Conservation (phyloP, 1,140 invertebrate species). For the Phenacoccus solenopsis region DNA sequence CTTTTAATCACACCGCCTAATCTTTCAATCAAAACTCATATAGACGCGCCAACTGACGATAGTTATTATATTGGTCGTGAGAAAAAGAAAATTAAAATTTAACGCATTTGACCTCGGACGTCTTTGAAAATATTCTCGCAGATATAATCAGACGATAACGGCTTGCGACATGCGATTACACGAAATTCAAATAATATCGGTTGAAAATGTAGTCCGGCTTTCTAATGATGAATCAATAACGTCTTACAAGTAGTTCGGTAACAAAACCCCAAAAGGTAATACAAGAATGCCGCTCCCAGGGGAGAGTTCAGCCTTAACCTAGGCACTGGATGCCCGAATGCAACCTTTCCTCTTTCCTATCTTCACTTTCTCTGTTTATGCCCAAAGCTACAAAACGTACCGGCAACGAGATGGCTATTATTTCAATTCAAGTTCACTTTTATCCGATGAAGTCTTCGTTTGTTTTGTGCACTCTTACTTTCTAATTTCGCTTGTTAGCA, state of each 20-base stretch:
- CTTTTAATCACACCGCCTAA: too few relatives aligned
- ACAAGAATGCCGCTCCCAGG: slow-evolving; percentile 11
- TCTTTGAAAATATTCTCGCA: too few relatives aligned
- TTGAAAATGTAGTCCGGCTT: slow-evolving; percentile 5
- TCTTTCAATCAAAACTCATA: too few relatives aligned
- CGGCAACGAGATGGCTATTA: slow-evolving; percentile 11
- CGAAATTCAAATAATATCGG: not conserved
- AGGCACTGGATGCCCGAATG: not conserved
- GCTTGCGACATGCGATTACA: not conserved
- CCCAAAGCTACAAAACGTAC: not conserved
- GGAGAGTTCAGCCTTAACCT: slow-evolving; percentile 12
- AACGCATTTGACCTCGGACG: too few relatives aligned
- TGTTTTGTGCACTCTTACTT: slow-evolving; percentile 15
- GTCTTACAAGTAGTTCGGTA: not conserved
- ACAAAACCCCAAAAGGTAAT: slow-evolving; percentile 16
- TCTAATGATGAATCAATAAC: slow-evolving; percentile 14
- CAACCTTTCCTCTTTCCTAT: slow-evolving; percentile 10
- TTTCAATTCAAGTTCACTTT: slow-evolving; percentile 13
- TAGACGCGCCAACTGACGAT: too few relatives aligned
- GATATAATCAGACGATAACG: too few relatives aligned
- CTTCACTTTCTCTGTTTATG: slow-evolving; percentile 17
- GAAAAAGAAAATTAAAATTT: too few relatives aligned
- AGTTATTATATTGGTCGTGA: too few relatives aligned
- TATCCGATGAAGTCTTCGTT: slow-evolving; percentile 10
- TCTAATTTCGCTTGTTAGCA: slow-evolving; percentile 15